Evolutionary conservation across 2,113 vertebrate genomes (phyloP), one percentile per base, ranked within the genome.

Genomic region (Leuciscus idus): DNA sequence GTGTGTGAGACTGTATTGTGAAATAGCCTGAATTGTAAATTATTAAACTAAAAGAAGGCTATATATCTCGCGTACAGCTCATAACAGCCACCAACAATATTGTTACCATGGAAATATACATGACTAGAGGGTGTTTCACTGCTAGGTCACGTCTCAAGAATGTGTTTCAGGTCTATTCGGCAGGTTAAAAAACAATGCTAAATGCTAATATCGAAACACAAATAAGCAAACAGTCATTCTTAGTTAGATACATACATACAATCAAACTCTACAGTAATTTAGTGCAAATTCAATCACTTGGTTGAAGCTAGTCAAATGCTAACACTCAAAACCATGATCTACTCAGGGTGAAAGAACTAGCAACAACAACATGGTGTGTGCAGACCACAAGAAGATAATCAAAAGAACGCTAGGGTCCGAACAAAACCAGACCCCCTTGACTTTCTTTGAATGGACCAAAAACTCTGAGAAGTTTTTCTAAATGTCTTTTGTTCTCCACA

Each of bases 11-110:
- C n/a, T 50, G 62, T 82, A 62, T 68, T 82, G 26, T 23, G 62
- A 82, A 82, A 68, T 50, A 77, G 50, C 46, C 75, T 77, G 80
- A 23, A 23, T n/a, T 82, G 48, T 82, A 82, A 80, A 80, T 80
- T 23, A 80, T 61, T 80, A 62, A 80, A 62, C 77, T 62, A 61
- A 80, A 15, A 39, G 30, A 26, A 39, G 52, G 33, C 57, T 62
- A 9, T 80, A 61, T 80, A 64, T 81, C 39, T 66, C 30, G 4
- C 15, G 6, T 28, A 48, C n/a, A 81, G 4, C 36, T 17, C 36
- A 64, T 61, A 48, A 81, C 15, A 81, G 8, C 8, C 23, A 59
- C 48, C 50, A 78, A 43, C 30, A 62, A 26, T 13, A 62, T 13
- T 48, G n/a, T 64, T 64, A 17, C 59, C 79, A 81, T 81, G 59